A percentile compares a stretch with the other conserved stretches of the same genome.
Conservation (phyloP, 1,140 invertebrate species). For the Carposina sasakii region DNA sequence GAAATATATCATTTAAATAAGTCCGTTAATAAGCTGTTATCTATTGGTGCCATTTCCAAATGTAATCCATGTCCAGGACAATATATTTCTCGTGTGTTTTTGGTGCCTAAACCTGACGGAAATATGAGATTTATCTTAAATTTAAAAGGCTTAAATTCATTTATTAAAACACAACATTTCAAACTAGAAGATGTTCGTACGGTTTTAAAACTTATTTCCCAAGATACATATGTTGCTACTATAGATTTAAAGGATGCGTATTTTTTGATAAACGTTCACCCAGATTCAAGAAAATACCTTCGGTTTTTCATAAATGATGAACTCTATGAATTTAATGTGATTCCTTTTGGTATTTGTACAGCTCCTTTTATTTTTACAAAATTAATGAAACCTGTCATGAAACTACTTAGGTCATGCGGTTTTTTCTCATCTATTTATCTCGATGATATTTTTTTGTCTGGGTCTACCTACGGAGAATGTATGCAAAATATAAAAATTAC, state of each 20-base stretch:
- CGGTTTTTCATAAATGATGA: not conserved
- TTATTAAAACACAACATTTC: constrained; percentile 1
- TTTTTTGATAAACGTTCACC: not conserved
- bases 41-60: not conserved
- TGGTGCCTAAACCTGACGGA: not conserved
- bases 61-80: not conserved
- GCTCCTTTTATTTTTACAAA: constrained; percentile 7
- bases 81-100: not conserved
- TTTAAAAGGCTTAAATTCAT: not conserved
- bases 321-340: constrained; percentile 2
- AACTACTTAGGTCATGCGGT: not conserved
- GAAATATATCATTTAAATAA: not conserved
- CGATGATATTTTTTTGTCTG: constrained; percentile 3
- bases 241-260: not conserved
- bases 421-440: constrained; percentile 1
- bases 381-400: constrained; percentile 3
- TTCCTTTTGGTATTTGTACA: not conserved
- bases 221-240: not conserved
- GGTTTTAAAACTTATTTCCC: not conserved
- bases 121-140: not conserved
- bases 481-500: not conserved
- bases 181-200: constrained; percentile 6
- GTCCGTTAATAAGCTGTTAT: not conserved
- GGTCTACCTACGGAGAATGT: not conserved
- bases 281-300: not conserved